phyloP scores from a whole-genome alignment of 2,113 vertebrate species.

The Murina feae region DNA sequence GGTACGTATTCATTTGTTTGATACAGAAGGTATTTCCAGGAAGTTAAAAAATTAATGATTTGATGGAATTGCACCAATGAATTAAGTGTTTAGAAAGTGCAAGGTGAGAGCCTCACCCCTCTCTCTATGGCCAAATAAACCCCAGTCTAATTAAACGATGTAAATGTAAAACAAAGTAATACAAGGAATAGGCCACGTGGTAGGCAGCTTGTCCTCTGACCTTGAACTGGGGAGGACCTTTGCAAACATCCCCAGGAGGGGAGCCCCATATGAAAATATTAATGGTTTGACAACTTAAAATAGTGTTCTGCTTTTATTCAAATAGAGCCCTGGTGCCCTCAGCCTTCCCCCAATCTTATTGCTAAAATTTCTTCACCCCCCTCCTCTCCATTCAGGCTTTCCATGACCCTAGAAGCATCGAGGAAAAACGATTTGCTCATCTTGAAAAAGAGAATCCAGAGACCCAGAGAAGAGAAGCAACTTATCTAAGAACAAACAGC shows the following conservation, averaged over 20 bases:
- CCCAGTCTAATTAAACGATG: slow-evolving; percentile 30
- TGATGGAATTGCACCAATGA: slow-evolving; percentile 21
- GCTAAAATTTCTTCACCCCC: not conserved
- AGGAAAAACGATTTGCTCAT: not conserved
- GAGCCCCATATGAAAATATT: not conserved
- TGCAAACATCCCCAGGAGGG: not conserved
- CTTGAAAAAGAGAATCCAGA: not conserved
- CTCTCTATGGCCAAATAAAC: slow-evolving; percentile 17
- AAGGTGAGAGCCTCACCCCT: not conserved
- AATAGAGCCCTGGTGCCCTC: not conserved
- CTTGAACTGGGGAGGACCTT: not conserved
- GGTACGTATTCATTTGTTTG: slow-evolving; percentile 58
- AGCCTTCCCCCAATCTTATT: not conserved
- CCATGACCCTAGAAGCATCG: not conserved
- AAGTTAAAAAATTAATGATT: slow-evolving; percentile 55
- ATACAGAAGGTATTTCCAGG: slow-evolving; percentile 53
- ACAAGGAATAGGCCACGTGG: not conserved
- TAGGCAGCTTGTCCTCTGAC: not conserved
- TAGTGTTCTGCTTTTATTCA: not conserved
- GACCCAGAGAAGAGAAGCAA: not conserved
- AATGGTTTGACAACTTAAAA: not conserved
- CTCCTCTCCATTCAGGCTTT: not conserved
- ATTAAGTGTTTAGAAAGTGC: slow-evolving; percentile 44
- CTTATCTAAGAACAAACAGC: not conserved
- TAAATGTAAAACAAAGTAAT: not conserved